Evolutionary conservation across 2,113 vertebrate genomes (phyloP), one percentile per base, ranked within the genome.

Genomic region (Vidua chalybeata): DNA sequence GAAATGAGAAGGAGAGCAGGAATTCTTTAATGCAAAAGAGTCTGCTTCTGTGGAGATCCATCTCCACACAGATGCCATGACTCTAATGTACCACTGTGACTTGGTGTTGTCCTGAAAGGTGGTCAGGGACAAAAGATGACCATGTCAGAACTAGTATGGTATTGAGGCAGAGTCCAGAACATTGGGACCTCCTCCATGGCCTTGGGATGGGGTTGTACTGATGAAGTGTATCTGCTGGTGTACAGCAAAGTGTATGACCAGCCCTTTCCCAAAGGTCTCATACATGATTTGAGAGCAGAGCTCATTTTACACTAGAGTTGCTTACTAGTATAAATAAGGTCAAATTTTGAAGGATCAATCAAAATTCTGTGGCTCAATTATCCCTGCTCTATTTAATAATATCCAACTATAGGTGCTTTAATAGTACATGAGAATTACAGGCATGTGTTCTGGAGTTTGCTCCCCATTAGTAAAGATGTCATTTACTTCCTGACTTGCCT

Each of bases 1-100:
- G n/a, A 52, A 88, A 58, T 11, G 7, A 77, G 46, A 69, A 69
- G 5, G 11, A 45, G 2, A 43, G 3, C 3, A 51, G 30, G 15
- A 76, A 15, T 9, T 81, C 12, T 67, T 66, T 16, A 28, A 33
- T 28, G 21, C 15, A 27, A 18, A 20, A 46, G 4, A 31, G 21
- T 7, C 9, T 46, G 13, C 14, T 0, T 0, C 31, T 46, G 28
- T 33, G 48, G 13, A 35, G 45, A 27, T 45, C 31, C 17, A 18
- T 22, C 26, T 45, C 37, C 27, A 15, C 22, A 18, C 9, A 11
- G 9, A 51, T 33, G 17, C 7, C 14, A 4, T 52, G 14, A 31
- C 37, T 68, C 31, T 45, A 52, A 37, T 23, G 9, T 24, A 13
- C 16, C 0, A 0, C 37, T 28, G n/a, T 49, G 56, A 23, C 52